Evolutionary conservation across 2,113 vertebrate genomes (phyloP).

Genomic region (Corapipo altera): DNA sequence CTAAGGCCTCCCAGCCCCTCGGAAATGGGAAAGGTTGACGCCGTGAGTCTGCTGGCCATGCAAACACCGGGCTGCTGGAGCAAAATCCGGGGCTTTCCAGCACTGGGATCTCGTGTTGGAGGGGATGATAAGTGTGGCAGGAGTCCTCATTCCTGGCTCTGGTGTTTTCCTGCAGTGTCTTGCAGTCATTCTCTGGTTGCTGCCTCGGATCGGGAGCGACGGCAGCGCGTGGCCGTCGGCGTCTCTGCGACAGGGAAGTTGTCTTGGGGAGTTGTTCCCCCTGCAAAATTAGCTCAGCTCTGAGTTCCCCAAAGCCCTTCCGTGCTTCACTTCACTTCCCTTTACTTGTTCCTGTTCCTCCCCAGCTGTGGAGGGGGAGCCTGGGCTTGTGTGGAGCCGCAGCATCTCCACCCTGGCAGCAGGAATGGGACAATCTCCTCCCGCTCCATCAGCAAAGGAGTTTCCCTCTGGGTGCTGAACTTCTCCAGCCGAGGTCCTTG

Average conservation of each 20-base stretch:
- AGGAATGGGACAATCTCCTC: fast-evolving
- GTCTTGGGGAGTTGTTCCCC: neutral
- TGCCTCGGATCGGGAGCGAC: fast-evolving
- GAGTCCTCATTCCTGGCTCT: neutral
- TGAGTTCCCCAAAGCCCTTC: neutral
- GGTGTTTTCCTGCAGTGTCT: neutral
- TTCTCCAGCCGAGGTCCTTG: no score
- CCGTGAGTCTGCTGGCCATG: neutral
- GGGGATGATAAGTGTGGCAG: neutral
- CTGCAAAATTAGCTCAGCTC: neutral
- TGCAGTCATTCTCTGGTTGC: neutral
- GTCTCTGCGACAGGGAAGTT: neutral
- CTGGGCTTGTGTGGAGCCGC: neutral
- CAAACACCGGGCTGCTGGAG: fast-evolving
- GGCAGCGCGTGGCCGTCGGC: neutral
- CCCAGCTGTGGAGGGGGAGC: neutral
- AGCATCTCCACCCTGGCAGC: neutral
- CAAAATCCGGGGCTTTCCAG: neutral
- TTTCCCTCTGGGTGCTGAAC: neutral
- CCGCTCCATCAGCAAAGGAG: neutral
- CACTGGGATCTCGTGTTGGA: fast-evolving
- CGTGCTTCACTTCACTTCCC: neutral
- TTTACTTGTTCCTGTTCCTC: neutral
- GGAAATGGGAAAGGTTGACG: fast-evolving
- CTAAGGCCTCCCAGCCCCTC: fast-evolving